Base-by-base conservation (phyloP, 2,797 vertebrate genomes). In the Coluber constrictor region DNA sequence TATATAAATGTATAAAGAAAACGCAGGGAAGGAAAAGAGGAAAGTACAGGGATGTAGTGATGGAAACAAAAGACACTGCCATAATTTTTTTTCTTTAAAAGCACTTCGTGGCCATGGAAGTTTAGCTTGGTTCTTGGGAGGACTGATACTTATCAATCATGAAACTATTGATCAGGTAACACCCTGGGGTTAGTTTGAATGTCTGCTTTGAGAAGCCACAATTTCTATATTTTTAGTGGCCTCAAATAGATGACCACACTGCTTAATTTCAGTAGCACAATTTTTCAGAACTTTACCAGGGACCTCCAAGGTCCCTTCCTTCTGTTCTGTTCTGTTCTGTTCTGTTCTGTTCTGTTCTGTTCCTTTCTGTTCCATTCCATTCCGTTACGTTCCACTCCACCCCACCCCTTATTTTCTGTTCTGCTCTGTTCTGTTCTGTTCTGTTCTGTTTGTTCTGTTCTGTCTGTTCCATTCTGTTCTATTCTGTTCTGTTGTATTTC, bases 291-390 rank as follows among this genome's bases (percentile, higher is more conserved):
- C 3, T 37, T 37, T 37, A 74, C 32, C 29, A 6, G 63, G 3
- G 56, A 18, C 15, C 55, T 16, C 3, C 54, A 55, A 12, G 54
- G 11, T 55, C 54, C 11, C 11, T 55, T 55, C 54, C 54, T 12
- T 12, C 54, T 13, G 11, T 60, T 1, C 54, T 60, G 3, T 25
- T 60, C 59, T 23, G 2, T 23, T 59, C 59, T 8, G 7, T 23
- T 25, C 20, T 1, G 2, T 8, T 25, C 20, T 2, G 2, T 23
- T 9, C 59, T 1, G 6, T 8, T 23, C 20, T 0, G 8, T 60
- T 7, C 54, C 11, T 13, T 13, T 55, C 20, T 0, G 2, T 8
- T 25, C 20, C 0, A 1, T 23, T 9, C 59, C 1, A 2, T 8
- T 23, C 20, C 0, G 3, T 60, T 7, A 11, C 2, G 12, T 13